These are phyloP conservation scores for Chlorodrepanis virens DNA, from an alignment of 2,113 vertebrate genomes.

Conservation along the genomic window DNA sequence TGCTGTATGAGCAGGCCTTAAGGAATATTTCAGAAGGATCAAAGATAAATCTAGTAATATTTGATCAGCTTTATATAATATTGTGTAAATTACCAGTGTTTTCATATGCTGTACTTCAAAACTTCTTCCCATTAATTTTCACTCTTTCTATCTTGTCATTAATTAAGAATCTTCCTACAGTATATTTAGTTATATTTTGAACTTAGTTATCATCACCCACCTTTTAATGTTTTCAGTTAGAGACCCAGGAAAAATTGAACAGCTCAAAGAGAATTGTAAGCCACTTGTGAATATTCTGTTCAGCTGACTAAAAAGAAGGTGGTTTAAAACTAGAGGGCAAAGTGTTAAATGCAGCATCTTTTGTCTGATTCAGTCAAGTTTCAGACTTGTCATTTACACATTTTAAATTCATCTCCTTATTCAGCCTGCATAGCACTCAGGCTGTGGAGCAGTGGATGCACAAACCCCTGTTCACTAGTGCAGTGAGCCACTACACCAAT, in stretches of 20 bases:
- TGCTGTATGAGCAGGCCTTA: background rate
- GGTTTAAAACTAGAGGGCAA: constrained; percentile 65
- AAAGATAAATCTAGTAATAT: background rate
- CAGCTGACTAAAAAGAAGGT: background rate
- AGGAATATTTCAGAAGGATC: background rate
- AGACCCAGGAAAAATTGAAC: background rate
- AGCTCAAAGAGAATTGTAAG: background rate
- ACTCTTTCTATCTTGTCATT: background rate
- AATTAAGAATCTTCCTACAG: background rate
- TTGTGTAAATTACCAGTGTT: background rate
- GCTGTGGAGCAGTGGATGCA: constrained; percentile 59
- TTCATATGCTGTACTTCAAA: background rate
- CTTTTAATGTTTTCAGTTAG: background rate
- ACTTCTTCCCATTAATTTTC: background rate
- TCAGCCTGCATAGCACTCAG: constrained; percentile 46
- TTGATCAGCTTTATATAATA: background rate
- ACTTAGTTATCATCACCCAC: background rate
- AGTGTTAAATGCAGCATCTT: constrained; percentile 46
- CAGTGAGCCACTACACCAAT: constrained; percentile 56
- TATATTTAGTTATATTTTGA: background rate
- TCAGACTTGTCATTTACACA: constrained; percentile 57
- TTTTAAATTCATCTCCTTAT: constrained; percentile 68
- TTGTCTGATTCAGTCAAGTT: constrained; percentile 57
- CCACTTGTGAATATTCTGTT: background rate
- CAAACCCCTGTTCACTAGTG: constrained; percentile 61